These are phyloP conservation scores for rabbit (Oryctolagus cuniculus) DNA, from an alignment of 2,113 vertebrate genomes.

Conservation along the genomic window mOryCun1.1 NC_091436.1:115956501-115957000, in stretches of 20 bases:
- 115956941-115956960: not conserved
- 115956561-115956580: no score
- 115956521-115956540: no score
- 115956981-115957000: accelerated
- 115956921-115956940: not conserved
- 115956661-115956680: no score
- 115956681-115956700: no score
- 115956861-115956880: not conserved
- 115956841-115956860: not conserved
- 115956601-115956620: no score
- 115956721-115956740: not conserved
- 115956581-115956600: no score
- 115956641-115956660: no score
- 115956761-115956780: not conserved
- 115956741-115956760: not conserved
- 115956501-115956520: no score
- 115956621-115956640: no score
- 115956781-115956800: not conserved
- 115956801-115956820: no score
- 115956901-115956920: not conserved
- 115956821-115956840: not conserved
- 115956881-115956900: not conserved
- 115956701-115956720: no score
- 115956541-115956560: no score
- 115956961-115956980: not conserved